Percentiles rank a stretch among this genome's conserved stretches.
phyloP scores from a whole-genome alignment of 2,888 invertebrate genomes.

The Tenthredo distinguenda region DNA sequence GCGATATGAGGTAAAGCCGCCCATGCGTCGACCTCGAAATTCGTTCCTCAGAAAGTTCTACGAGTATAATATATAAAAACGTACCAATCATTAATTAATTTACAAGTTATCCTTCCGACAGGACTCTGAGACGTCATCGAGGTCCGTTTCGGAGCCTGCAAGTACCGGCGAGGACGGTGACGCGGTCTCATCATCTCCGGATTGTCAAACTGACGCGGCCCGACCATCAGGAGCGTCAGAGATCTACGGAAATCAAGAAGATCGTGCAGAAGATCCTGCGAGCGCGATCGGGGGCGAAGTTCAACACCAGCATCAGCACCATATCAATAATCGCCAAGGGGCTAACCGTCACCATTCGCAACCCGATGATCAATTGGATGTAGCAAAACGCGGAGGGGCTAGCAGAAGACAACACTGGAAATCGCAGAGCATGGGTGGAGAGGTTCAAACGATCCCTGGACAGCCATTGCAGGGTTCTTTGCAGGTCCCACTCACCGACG shows the following conservation, averaged over 20 bases:
- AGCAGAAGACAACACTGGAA: constrained; percentile 76
- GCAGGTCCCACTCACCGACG: constrained; percentile 55
- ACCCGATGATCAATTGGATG: constrained; percentile 13
- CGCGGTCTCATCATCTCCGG: not conserved
- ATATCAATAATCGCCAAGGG: not conserved
- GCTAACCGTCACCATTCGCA: not conserved
- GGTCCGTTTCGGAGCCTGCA: constrained; percentile 16
- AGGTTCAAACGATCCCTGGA: constrained; percentile 51
- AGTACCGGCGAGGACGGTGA: not conserved
- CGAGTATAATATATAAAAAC: not conserved
- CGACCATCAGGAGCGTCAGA: not conserved
- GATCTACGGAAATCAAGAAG: constrained; percentile 26
- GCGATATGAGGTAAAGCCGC: not conserved
- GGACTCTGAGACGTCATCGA: constrained; percentile 25
- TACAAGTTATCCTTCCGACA: constrained; percentile 27
- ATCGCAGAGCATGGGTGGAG: constrained; percentile 79
- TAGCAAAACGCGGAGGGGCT: constrained; percentile 56
- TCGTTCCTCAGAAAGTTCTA: not conserved
- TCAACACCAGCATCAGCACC: constrained; percentile 23
- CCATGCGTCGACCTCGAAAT: too few relatives aligned
- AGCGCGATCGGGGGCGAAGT: not conserved
- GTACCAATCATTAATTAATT: not conserved
- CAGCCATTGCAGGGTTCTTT: constrained; percentile 57
- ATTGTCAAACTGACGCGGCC: not conserved
- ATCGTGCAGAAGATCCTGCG: constrained; percentile 15